Base-by-base conservation (phyloP, 1,140 invertebrate species). In the Telenomus remus region DNA sequence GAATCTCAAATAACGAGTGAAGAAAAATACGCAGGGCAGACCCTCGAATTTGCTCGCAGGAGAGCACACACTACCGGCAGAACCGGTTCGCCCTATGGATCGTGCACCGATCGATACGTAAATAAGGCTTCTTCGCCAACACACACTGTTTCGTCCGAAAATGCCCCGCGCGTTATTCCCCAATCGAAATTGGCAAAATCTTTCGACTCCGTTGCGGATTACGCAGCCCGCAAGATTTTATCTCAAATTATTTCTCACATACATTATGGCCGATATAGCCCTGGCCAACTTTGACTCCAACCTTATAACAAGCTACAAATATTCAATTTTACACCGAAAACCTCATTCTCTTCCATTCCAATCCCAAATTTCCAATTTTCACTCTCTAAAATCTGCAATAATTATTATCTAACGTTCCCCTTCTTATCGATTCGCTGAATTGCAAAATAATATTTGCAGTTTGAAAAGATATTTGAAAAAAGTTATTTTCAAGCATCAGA, bases 11-110 rank as follows among this genome's bases (percentile, higher is more conserved):
- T 71, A 71, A 71, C 68, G 53, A 61, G 68, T 16, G 46, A 59
- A 72, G 69, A 65, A 73, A 73, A 73, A 73, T 59, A 73, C 49
- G 59, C 61, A 54, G 19, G 15, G 55, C 70, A 73, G 60, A 60
- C 61, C 55, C 61, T 65, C 70, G 70, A 73, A 73, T 72, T 72
- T 53, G 54, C 70, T 47, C 60, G 46, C n/a, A 15, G 54, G 34
- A 54, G 42, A 64, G 34, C 8, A 43, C 42, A 49, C 54, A 53
- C 59, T 53, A 12, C 53, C 44, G 10, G 19, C 2, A 63, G 54
- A 65, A 73, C 54, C 70, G 54, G 70, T 59, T 73, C 61, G 19
- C 53, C 34, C 39, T 64, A 47, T 44, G 69, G 48, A 72, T 59
- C 54, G 39, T 72, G 51, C 27, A 63, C 51, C 46, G 59, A 27